Conservation (phyloP, 1,140 invertebrate genomes). For the Drosophila miranda region DNA sequence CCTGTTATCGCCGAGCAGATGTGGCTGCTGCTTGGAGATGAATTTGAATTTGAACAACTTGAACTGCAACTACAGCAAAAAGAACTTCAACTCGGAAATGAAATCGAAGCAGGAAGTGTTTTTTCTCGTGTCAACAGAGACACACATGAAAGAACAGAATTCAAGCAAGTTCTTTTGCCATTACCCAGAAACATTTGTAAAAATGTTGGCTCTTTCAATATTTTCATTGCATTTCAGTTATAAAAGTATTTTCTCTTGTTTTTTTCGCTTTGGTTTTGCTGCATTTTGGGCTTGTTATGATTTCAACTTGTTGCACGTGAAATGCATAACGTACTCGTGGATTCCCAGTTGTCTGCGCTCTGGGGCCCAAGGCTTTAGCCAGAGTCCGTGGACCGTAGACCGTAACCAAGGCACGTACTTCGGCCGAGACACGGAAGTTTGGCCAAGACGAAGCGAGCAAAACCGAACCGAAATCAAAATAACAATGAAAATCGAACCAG, state of each 20-base stretch:
- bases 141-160: not conserved
- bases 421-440: constrained; percentile 56
- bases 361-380: not conserved
- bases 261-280: constrained; percentile 12
- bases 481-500: constrained; percentile 40
- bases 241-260: constrained; percentile 36
- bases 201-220: constrained; percentile 57
- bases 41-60: constrained; percentile 22
- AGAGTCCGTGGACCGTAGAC: constrained; percentile 9
- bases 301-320: constrained; percentile 80
- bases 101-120: constrained; percentile 44
- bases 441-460: constrained; percentile 32
- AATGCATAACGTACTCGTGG: constrained; percentile 64
- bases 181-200: constrained; percentile 40
- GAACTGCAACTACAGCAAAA: constrained; percentile 8
- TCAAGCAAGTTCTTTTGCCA: constrained; percentile 18
- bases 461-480: constrained; percentile 35
- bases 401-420: constrained; percentile 69
- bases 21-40: no score
- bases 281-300: constrained; percentile 65
- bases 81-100: constrained; percentile 11
- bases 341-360: constrained; percentile 8
- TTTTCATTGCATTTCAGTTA: constrained; percentile 76
- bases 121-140: constrained; percentile 17
- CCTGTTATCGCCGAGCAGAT: no score